Base-by-base conservation (phyloP, 2,888 invertebrate genomes). In the Ophraella communa region DNA sequence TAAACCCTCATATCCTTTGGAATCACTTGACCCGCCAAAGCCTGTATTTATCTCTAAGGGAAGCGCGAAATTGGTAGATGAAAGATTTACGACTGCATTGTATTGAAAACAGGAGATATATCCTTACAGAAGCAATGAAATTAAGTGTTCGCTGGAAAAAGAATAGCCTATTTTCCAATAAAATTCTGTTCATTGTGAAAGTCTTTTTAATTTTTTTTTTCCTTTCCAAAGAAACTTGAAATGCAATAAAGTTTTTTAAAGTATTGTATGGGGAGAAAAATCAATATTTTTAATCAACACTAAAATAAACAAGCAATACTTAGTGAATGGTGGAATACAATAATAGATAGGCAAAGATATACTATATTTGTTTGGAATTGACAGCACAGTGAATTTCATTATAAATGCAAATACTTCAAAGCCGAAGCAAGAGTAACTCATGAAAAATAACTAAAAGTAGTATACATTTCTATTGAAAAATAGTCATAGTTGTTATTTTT, bases 1-100 rank as follows among this genome's bases (percentile, higher is more conserved):
- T 68, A 67, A 64, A 65, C 72, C 72, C 69, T 65, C 45, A 63
- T 68, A 67, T 65, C 47, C 44, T 62, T 60, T 45, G 53, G 30
- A 55, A 57, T 61, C 53, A 62, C 56, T 57, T 65, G 49, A 57
- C 61, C 60, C 47, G 39, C 27, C 42, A 23, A 17, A 51, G 62
- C 61, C 44, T 35, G 52, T 30, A 44, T 44, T 35, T 58, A 54
- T 44, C 52, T 54, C 52, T 42, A 53, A 64, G 58, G 54, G 64
- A 54, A 64, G 59, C 64, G 61, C 45, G 47, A 61, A 61, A 60
- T 60, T 60, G 60, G 60, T 42, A 39, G 60, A 35, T 20, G 60
- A 27, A 60, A 60, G 60, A 60, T 60, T 60, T 60, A 60, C 44
- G 53, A 44, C 60, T 60, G 52, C 60, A 60, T 60, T 60, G 60